Base-by-base conservation (phyloP, 2,888 invertebrate genomes). In the Andricus curvator region DNA sequence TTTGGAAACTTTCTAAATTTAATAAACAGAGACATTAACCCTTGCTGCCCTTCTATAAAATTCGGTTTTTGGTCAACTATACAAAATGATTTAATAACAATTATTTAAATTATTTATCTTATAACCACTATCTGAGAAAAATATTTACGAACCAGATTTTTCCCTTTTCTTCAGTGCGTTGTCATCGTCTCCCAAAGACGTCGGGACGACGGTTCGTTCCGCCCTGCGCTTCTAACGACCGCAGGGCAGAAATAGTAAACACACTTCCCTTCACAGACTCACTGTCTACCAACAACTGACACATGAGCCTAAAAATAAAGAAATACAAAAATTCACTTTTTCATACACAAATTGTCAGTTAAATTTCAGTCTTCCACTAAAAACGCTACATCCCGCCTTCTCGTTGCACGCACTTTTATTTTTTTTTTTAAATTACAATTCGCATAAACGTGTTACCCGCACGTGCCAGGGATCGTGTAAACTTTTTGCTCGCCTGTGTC, bases 241-340 rank as follows among this genome's bases (percentile, higher is more conserved):
- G 29, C 70, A 48, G 70, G 70, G 70, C 70, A 70, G 70, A 70
- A 70, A 70, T 70, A 70, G 70, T 70, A 70, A 70, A 70, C 70
- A 70, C 70, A 70, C 68, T 68, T 70, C 51, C 20, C 22, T 48
- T 70, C 70, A 70, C 70, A 70, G 70, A 70, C 51, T 33, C 51
- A 48, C 48, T 48, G 70, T 64, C 64, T 25, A 17, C 20, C 20
- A 70, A 20, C 25, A 29, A 70, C 51, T 70, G 48, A 51, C 70
- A 70, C 70, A 70, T 56, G 25, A 70, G 22, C 44, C 29, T 68
- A 2, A 44, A 68, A 22, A 22, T 15, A 44, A 22, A 44, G 44
- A 48, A 68, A 68, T 29, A 70, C 20, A 17, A 70, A 70, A 29
- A 15, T 25, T 20, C 48, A 51, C 51, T 25, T 29, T n/a, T 29